Evolutionary conservation across 2,888 invertebrate species (phyloP).

Genomic region (Hermaeophaga mercurialis): DNA sequence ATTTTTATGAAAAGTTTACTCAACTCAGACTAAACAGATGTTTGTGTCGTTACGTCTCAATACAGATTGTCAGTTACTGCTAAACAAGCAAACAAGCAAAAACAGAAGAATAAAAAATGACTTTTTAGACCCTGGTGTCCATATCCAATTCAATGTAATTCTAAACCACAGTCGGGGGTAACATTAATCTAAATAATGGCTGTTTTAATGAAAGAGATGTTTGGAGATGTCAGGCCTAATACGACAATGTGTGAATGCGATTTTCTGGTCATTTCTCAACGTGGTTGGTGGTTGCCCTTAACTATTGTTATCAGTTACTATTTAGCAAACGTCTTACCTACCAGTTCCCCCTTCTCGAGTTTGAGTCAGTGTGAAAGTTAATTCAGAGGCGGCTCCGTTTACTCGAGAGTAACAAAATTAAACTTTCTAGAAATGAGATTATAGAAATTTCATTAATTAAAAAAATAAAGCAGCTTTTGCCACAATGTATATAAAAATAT

Average conservation of each 20-base stretch:
- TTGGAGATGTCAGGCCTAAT: constrained; percentile 59
- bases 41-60: constrained; percentile 4
- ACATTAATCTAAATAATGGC: constrained; percentile 61
- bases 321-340: constrained; percentile 38
- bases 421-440: too few species aligned
- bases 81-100: constrained; percentile 22
- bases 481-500: too few species aligned
- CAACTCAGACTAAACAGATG: constrained; percentile 14
- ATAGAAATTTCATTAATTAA: too few species aligned
- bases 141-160: constrained; percentile 47
- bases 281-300: constrained; percentile 45
- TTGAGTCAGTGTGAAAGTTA: constrained; percentile 1
- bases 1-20: too few species aligned
- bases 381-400: constrained; percentile 7
- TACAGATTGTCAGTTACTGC: constrained; percentile 10
- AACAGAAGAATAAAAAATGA: constrained; percentile 27
- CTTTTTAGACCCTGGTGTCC: constrained; percentile 8
- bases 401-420: too few species aligned
- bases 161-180: constrained; percentile 57
- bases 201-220: constrained; percentile 59
- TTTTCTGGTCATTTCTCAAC: constrained; percentile 58
- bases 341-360: constrained; percentile 10
- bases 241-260: constrained; percentile 60
- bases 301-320: constrained; percentile 36
- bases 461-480: too few species aligned